A percentile compares a stretch with the other conserved stretches of the same genome.
Conservation (phyloP, 2,888 invertebrate genomes). For the Flabesymbios commensalis region DNA sequence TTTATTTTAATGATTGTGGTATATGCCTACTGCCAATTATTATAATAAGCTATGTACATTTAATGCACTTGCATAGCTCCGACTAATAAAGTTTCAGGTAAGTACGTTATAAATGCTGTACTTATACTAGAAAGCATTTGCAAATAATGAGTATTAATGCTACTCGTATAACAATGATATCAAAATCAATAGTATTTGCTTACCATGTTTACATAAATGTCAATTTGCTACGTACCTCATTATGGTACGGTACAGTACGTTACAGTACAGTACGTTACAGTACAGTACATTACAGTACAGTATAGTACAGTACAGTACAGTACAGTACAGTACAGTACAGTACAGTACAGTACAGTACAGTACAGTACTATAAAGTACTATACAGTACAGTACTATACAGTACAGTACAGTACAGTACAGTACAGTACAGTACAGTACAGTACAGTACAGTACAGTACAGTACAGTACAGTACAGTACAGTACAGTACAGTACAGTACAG, state of each 20-base stretch:
- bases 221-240: too few species aligned
- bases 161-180: too few species aligned
- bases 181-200: too few species aligned
- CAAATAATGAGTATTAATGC: too few species aligned
- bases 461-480: slow-evolving; percentile 5
- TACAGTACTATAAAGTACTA: slow-evolving; percentile 10
- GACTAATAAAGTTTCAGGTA: too few species aligned
- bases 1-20: too few species aligned
- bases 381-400: slow-evolving; percentile 1
- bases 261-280: not conserved
- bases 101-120: too few species aligned
- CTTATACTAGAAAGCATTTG: too few species aligned
- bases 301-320: not conserved
- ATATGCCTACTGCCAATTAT: too few species aligned
- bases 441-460: not conserved
- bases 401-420: not conserved
- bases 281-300: not conserved
- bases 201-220: too few species aligned
- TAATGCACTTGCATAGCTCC: too few species aligned
- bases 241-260: not conserved
- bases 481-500: slow-evolving; percentile 8
- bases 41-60: too few species aligned
- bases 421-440: not conserved
- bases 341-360: slow-evolving; percentile 9
- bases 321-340: not conserved